phyloP scores from a whole-genome alignment of 2,113 vertebrate species.

The Pterocles gutturalis region DNA sequence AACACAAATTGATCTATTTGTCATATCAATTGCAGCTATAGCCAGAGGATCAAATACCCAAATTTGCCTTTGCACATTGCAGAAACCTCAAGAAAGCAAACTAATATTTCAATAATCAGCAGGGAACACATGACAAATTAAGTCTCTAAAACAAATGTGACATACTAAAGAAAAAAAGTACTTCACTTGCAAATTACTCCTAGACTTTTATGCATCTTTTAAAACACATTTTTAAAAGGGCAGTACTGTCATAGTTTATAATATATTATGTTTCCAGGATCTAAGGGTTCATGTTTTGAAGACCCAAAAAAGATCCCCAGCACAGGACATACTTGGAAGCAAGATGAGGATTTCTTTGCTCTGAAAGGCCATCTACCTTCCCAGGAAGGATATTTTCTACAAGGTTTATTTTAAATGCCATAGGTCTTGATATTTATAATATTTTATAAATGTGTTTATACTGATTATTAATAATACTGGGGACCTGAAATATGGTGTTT shows the following conservation, averaged over 20 bases:
- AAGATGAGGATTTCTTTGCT: not conserved
- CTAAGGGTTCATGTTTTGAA: not conserved
- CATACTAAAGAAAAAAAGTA: slow-evolving; percentile 5
- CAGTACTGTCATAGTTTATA: not conserved
- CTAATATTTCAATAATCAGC: slow-evolving; percentile 55
- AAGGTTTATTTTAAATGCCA: not conserved
- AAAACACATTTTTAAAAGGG: slow-evolving; percentile 24
- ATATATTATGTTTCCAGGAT: not conserved
- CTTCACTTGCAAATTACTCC: slow-evolving; percentile 25
- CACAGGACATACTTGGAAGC: not conserved
- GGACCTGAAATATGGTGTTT: not conserved
- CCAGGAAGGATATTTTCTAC: not conserved
- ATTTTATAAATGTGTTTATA: not conserved
- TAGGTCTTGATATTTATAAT: not conserved
- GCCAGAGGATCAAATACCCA: slow-evolving; percentile 46
- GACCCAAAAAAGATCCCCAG: not conserved
- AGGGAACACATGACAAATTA: slow-evolving; percentile 49
- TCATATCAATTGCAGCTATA: slow-evolving; percentile 1
- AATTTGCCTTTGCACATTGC: slow-evolving; percentile 33
- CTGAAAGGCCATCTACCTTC: not conserved
- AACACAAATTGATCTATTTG: slow-evolving; percentile 46
- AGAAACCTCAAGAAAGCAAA: slow-evolving; percentile 59
- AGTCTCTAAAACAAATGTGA: slow-evolving; percentile 59
- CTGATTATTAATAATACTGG: rapidly evolving
- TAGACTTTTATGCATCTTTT: not conserved